phyloP scores from a whole-genome alignment of 2,797 vertebrate genomes.

The Acanthiza pusilla region DNA sequence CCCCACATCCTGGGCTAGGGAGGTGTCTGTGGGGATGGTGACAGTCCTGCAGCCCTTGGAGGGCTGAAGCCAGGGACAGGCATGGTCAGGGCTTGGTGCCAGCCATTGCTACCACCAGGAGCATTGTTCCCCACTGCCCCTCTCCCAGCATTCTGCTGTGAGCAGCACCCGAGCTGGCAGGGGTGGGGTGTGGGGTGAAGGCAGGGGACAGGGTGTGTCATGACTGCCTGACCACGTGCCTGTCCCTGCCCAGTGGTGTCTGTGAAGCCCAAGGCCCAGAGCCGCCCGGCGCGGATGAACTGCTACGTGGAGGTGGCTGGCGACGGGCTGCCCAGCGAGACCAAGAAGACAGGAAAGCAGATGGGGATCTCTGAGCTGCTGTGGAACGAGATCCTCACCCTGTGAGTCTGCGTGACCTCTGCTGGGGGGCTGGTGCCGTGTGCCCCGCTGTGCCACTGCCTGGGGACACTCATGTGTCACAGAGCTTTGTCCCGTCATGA shows the following conservation, averaged over 20 bases:
- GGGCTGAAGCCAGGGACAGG: neutral
- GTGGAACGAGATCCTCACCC: slow-evolving; percentile 90
- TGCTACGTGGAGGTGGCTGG: slow-evolving; percentile 91
- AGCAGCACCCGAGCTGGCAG: neutral
- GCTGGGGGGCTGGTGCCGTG: accelerated
- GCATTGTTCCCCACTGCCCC: accelerated
- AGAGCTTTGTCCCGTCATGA: accelerated
- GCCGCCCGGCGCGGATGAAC: slow-evolving; percentile 83
- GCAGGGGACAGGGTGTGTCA: neutral
- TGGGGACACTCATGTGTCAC: neutral
- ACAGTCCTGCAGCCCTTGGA: neutral
- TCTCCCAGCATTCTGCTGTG: neutral
- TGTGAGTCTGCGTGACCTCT: slow-evolving; percentile 73
- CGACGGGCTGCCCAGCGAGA: slow-evolving; percentile 87
- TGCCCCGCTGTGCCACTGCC: accelerated
- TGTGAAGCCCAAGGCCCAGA: slow-evolving; percentile 86
- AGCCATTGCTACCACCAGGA: neutral
- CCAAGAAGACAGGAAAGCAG: slow-evolving; percentile 92
- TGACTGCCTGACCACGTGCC: neutral
- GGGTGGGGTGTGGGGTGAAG: neutral
- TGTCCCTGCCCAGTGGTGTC: slow-evolving; percentile 80
- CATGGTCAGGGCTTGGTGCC: neutral
- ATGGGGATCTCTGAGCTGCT: slow-evolving; percentile 88
- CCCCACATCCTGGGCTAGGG: neutral
- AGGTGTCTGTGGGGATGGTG: neutral